A percentile compares a stretch with the other conserved stretches of the same genome.
These are phyloP conservation scores for Oreonectes daqikongensis DNA, from an alignment of 2,797 vertebrate genomes.

Conservation along the genomic window DNA sequence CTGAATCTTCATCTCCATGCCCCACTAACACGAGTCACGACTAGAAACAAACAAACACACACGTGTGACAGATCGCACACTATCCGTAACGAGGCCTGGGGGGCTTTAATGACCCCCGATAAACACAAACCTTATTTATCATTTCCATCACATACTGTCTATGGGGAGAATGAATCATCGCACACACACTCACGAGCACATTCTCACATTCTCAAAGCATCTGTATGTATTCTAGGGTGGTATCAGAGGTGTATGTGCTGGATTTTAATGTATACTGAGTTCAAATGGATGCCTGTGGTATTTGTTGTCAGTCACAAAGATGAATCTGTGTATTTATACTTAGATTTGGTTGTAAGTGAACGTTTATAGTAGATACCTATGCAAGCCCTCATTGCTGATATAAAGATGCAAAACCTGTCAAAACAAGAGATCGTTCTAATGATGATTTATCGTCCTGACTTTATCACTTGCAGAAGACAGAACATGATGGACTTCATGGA, in stretches of 20 bases:
- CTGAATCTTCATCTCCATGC: constrained; percentile 19
- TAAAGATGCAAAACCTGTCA: constrained; percentile 41
- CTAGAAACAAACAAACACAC: constrained; percentile 23
- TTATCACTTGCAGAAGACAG: constrained; percentile 38
- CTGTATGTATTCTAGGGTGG: neutral
- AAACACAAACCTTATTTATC: constrained; percentile 52
- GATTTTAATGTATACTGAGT: constrained; percentile 18
- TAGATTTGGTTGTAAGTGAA: too few species aligned
- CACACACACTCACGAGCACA: constrained; percentile 25
- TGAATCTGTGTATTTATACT: too few species aligned
- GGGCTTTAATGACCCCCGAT: constrained; percentile 34
- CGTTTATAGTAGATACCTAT: neutral
- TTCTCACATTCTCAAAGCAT: constrained; percentile 5
- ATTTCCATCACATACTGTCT: constrained; percentile 32
- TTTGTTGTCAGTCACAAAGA: neutral
- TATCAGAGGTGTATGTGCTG: neutral
- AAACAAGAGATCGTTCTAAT: constrained; percentile 36
- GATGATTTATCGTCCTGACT: constrained; percentile 34
- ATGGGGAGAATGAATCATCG: constrained; percentile 25
- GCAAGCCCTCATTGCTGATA: constrained; percentile 5
- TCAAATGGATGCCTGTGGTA: constrained; percentile 31
- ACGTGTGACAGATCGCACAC: constrained; percentile 9
- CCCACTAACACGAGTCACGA: constrained; percentile 32
- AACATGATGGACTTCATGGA: constrained; percentile 30
- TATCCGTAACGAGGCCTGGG: constrained; percentile 45